phyloP scores from a whole-genome alignment of 2,888 invertebrate species.

The Xestia xanthographa region DNA sequence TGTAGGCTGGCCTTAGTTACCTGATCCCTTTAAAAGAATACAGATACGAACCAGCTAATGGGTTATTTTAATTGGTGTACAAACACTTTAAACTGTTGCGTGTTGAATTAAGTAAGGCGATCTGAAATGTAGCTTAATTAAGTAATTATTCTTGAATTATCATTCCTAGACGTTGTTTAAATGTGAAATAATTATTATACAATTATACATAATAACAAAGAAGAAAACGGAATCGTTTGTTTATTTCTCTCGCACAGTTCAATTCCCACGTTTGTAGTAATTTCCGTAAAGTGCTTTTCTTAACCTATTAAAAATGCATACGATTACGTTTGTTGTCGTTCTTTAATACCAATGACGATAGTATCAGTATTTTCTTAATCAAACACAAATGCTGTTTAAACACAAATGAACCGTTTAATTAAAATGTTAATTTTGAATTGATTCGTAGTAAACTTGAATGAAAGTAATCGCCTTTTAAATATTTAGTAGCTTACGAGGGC shows the following conservation, averaged over 20 bases:
- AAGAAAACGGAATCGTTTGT: background rate
- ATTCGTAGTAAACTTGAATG: constrained; percentile 59
- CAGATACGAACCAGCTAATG: constrained; percentile 79
- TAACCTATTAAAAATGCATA: constrained; percentile 34
- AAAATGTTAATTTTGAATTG: constrained; percentile 68
- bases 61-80: constrained; percentile 76
- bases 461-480: constrained; percentile 50
- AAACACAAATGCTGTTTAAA: constrained; percentile 57
- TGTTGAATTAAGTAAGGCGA: constrained; percentile 47
- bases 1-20: constrained; percentile 80
- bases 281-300: constrained; percentile 1
- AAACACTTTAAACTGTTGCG: constrained; percentile 62
- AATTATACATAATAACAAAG: background rate
- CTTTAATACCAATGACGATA: constrained; percentile 50
- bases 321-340: constrained; percentile 33
- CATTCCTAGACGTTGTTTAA: constrained; percentile 27
- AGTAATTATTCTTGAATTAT: constrained; percentile 32
- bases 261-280: constrained; percentile 28
- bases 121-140: constrained; percentile 50
- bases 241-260: background rate
- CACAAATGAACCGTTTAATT: constrained; percentile 61
- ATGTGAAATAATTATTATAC: background rate
- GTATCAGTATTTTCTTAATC: constrained; percentile 58
- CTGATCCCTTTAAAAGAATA: constrained; percentile 75
- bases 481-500: constrained; percentile 37